Evolutionary conservation across 2,797 vertebrate species (phyloP), one percentile per base, ranked within the genome.

Genomic region (Antennarius maculatus): DNA sequence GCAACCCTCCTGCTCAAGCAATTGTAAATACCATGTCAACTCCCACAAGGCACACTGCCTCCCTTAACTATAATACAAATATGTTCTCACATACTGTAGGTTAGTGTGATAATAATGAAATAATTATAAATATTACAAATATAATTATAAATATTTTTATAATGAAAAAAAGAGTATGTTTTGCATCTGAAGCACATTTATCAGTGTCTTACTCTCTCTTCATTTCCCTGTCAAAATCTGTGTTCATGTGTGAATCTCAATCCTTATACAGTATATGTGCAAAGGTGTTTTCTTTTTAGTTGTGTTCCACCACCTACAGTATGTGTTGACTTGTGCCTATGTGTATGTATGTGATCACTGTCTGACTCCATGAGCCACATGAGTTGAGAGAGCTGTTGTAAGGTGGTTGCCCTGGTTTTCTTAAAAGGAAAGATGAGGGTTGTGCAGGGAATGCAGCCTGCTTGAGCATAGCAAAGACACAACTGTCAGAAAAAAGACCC

Each of bases 341-440:
- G 77, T 76, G 74, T 51, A 59, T 64, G 73, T 79, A 71, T 81
- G 81, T 86, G 80, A 84, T 85, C 10, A 15, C 83, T 73, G 83
- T 77, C 79, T 89, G 82, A 84, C 83, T 86, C 76, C 14, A 69
- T 84, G 80, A 90, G 77, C 74, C 84, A 71, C 57, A 15, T 50
- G 82, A 85, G 89, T 86, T 74, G 66, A 72, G 88, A 85, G 89
- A 91, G 76, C 88, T 88, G 82, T 88, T 84, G 85, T 72, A 79
- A 81, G 77, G 85, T 82, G 80, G 87, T 88, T 89, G 87, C 84
- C 88, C 82, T 88, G 89, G 85, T 91, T 90, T 88, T 80, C 86
- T 82, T 80, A 31, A 61, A 69, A 74, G 84, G 84, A 87, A 84
- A 77, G 77, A 86, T 79, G 83, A 87, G 74, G 67, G 69, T 76